Evolutionary conservation across 1,140 invertebrate species (phyloP).

Genomic region (Drosophila kanapiae): DNA sequence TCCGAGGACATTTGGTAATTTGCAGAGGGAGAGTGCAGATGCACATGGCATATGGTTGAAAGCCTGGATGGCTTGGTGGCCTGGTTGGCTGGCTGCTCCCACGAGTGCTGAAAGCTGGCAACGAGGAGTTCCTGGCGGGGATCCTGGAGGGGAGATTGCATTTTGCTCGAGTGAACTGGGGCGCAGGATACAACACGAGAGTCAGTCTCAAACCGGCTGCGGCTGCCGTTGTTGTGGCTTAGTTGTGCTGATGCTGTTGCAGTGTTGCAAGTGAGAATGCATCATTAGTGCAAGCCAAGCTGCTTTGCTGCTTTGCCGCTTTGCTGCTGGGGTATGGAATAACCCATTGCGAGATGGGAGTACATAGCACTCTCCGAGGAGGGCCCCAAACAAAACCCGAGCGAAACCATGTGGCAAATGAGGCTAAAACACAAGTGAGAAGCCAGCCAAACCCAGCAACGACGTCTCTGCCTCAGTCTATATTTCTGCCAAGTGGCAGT

Average conservation of each 20-base stretch:
- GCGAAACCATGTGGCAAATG: conserved; percentile 74
- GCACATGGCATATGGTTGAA: conserved; percentile 44
- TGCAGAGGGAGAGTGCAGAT: neutral
- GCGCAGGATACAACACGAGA: conserved; percentile 53
- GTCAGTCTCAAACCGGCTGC: conserved; percentile 5
- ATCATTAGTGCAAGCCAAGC: conserved; percentile 70
- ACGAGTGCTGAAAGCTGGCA: conserved; percentile 28
- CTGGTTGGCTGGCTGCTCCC: conserved; percentile 48
- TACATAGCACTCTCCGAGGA: conserved; percentile 29
- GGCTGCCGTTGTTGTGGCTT: conserved; percentile 14
- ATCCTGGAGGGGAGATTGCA: conserved; percentile 16
- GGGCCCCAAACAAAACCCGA: neutral
- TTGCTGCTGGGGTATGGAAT: neutral
- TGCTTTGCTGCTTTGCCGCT: conserved; percentile 4
- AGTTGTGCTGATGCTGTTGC: conserved; percentile 14
- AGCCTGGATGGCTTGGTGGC: conserved; percentile 20
- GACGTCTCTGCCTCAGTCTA: conserved; percentile 2
- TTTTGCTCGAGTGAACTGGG: conserved; percentile 65
- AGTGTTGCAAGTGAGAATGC: conserved; percentile 63
- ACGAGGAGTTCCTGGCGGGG: neutral
- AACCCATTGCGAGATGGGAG: conserved; percentile 43
- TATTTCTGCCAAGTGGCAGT: conserved; percentile 45
- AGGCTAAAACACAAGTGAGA: conserved; percentile 69
- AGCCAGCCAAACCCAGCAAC: conserved; percentile 33
- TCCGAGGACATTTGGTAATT: conserved; percentile 35